phyloP scores from a whole-genome alignment of 2,797 vertebrate genomes.

The Arremon brunneinucha region DNA sequence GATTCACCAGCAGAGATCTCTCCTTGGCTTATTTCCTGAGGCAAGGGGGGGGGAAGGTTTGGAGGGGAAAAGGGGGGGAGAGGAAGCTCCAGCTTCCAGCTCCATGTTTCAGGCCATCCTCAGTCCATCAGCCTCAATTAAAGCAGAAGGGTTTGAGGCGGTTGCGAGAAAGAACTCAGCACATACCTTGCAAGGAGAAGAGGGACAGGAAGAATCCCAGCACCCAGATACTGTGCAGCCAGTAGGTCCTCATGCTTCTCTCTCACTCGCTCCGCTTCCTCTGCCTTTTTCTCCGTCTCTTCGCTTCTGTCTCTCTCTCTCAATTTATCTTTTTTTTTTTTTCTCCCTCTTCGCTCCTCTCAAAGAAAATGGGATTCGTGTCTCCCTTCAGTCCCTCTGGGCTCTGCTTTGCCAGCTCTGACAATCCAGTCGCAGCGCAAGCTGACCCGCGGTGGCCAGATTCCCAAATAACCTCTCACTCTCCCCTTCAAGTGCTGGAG shows the following conservation, averaged over 20 bases:
- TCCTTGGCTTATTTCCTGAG: conserved; percentile 40
- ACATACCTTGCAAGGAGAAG: conserved; percentile 82
- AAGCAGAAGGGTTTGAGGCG: not conserved
- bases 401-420: conserved; percentile 63
- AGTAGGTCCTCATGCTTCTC: conserved; percentile 83
- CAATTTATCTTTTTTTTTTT: not conserved
- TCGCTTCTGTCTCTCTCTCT: conserved; percentile 30
- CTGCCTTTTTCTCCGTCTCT: conserved; percentile 57
- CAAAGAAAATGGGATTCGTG: conserved; percentile 47
- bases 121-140: conserved; percentile 25
- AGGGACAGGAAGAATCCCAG: conserved; percentile 82
- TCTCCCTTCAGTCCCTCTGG: conserved; percentile 60
- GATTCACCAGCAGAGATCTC: conserved; percentile 40
- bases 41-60: not conserved
- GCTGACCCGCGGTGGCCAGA: conserved; percentile 57
- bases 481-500: conserved; percentile 52
- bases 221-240: conserved; percentile 84
- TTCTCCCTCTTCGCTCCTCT: not conserved
- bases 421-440: conserved; percentile 58
- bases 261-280: conserved; percentile 55
- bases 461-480: conserved; percentile 59
- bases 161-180: not conserved
- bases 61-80: not conserved
- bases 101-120: conserved; percentile 40
- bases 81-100: conserved; percentile 20